These are phyloP conservation scores for Dendroctonus valens DNA, from an alignment of 1,140 invertebrate genomes.

Conservation along the genomic window DNA sequence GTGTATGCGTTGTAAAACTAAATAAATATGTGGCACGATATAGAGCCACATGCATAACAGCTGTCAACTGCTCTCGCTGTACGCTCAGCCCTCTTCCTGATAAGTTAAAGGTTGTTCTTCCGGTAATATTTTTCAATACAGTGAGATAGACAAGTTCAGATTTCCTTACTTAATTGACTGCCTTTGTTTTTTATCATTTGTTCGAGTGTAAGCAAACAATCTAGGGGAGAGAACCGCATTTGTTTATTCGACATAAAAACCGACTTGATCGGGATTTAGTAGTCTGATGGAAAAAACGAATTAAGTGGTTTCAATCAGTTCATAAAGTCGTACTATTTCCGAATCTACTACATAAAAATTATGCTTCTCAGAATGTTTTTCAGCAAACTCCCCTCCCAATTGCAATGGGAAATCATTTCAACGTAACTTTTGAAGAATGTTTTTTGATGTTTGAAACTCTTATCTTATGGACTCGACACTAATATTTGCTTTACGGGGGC, in stretches of 20 bases:
- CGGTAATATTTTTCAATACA: constrained; percentile 24
- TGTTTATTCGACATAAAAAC: too few species aligned
- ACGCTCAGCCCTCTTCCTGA: constrained; percentile 44
- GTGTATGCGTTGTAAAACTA: constrained; percentile 41
- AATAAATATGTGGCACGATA: constrained; percentile 45
- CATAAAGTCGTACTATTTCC: too few species aligned
- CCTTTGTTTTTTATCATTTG: constrained; percentile 15
- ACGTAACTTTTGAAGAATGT: neutral
- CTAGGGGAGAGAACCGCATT: too few species aligned
- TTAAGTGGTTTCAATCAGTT: too few species aligned
- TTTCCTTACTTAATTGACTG: constrained; percentile 14
- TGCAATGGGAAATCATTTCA: too few species aligned
- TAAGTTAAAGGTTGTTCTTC: constrained; percentile 40
- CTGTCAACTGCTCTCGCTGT: constrained; percentile 45
- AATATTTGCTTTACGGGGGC: neutral
- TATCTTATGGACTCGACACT: too few species aligned
- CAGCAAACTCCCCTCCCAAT: too few species aligned
- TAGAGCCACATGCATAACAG: constrained; percentile 45
- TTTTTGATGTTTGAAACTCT: neutral
- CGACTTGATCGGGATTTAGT: too few species aligned
- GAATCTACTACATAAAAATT: too few species aligned
- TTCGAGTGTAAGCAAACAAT: too few species aligned
- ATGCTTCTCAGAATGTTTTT: too few species aligned
- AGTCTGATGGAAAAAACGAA: too few species aligned
- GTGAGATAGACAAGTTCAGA: constrained; percentile 16